Evolutionary conservation across 2,797 vertebrate species (phyloP), one percentile per base, ranked within the genome.

Genomic region (Scomberomorus guttatus): DNA sequence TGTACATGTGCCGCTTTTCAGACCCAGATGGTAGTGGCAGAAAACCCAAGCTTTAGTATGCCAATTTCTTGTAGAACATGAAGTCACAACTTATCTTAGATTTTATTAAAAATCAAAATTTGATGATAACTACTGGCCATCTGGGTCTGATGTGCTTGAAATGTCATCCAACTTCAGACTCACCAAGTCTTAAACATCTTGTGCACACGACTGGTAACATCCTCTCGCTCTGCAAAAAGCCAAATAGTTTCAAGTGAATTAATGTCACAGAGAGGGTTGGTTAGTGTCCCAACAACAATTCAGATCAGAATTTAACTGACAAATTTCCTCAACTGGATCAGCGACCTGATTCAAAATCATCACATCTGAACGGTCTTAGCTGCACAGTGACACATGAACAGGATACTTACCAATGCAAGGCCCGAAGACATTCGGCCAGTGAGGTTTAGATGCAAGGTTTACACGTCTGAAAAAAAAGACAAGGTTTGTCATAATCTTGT

Each of bases 261-360:
- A 6, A 6, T 15, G 20, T 1, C 1, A 20, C 2, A 3, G 8
- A 15, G 3, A 1, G 0, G 0, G 0, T 4, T 0, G 11, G 0
- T 5, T 25, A 0, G 6, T 5, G 3, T 2, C 0, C 0, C 0
- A 2, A 0, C 15, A n/a, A 65, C 1, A 20, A 44, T 22, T 50
- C 87, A 90, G 91, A 93, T 95, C 95, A 96, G 95, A 89, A 66
- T 62, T 62, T 3, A n/a, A 15, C 5, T 42, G 22, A 72, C 15
- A 1, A 0, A 0, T 61, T 27, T 96, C 95, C 92, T 96, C 95
- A 96, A 95, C 39, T 18, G 64, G 90, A 95, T 96, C 94, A 94
- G 95, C 46, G 94, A 96, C 95, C 95, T 95, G 95, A 95, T 96
- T 96, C 94, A 77, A 14, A 83, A 1, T 91, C 95, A 96, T 96